phyloP scores from a whole-genome alignment of 2,888 invertebrate genomes.

The Mimumesa dahlbomi region DNA sequence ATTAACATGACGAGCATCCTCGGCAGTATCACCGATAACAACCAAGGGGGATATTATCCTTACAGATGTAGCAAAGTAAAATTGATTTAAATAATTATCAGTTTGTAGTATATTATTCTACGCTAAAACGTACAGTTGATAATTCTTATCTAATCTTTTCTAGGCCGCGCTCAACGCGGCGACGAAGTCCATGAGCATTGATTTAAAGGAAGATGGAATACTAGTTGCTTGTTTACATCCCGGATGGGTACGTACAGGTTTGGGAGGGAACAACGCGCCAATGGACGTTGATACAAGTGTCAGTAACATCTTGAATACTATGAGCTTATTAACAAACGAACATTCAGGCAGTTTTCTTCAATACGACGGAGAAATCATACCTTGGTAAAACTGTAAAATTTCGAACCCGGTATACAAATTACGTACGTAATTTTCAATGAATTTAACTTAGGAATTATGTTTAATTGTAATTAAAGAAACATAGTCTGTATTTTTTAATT shows the following conservation, averaged over 20 bases:
- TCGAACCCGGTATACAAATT: not conserved
- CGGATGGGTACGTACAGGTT: constrained; percentile 95
- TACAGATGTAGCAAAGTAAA: constrained; percentile 93
- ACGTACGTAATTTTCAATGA: not conserved
- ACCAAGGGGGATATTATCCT: constrained; percentile 90
- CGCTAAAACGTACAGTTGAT: not conserved
- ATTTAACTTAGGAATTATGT: no score
- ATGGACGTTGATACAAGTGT: constrained; percentile 87
- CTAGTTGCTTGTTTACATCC: constrained; percentile 90
- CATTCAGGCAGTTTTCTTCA: constrained; percentile 90
- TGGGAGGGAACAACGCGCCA: constrained; percentile 92
- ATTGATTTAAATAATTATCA: not conserved
- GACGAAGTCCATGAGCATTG: constrained; percentile 91
- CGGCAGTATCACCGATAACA: constrained; percentile 89
- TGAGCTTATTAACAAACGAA: constrained; percentile 83
- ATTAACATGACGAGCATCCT: constrained; percentile 92
- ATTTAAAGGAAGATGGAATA: constrained; percentile 88
- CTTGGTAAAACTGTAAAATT: constrained; percentile 83
- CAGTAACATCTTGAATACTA: constrained; percentile 84
- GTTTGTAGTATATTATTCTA: no score
- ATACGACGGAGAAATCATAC: constrained; percentile 87
- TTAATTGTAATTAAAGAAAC: no score
- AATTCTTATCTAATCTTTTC: constrained; percentile 69
- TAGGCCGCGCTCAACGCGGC: constrained; percentile 93
- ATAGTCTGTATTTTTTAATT: no score